Base-by-base conservation (phyloP, 2,888 invertebrate genomes). In the Stratiomys singularior region DNA sequence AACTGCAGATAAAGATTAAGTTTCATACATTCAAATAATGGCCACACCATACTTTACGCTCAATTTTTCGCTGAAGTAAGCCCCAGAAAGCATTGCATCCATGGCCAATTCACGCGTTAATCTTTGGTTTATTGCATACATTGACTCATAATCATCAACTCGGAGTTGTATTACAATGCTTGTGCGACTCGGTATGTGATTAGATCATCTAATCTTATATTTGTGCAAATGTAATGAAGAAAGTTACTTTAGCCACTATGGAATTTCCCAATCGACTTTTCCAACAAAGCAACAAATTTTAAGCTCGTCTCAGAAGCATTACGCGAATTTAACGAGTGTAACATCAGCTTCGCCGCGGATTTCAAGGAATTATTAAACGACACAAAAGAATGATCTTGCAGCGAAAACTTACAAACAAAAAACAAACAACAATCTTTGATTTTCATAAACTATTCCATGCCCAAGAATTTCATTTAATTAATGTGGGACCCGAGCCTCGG, bases 401-500 rank as follows among this genome's bases (percentile, higher is more conserved):
- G 15, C 21, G n/a, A n/a, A n/a, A n/a, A n/a, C n/a, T n/a, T n/a
- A n/a, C 25, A 60, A 60, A 11, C 23, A 13, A 15, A 52, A 7
- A 52, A 52, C 52, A 37, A 52, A 18, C 52, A 52, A 52, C 18
- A 4, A 4, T 52, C 15, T 7, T 60, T 7, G 21, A 2, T 13
- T 64, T 64, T 15, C 64, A 64, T 64, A 64, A 64, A 64, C 28
- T 64, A 15, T 64, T 13, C n/a, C 28, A 28, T n/a, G 64, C 28
- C 28, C 25, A n/a, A 1, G 30, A 64, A n/a, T 30, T 30, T 25
- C 13, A 15, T 30, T 64, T 30, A n/a, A 64, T 64, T 15, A 28
- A 11, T 25, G 64, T 64, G 64, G 18, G 28, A 64, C 13, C 15
- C 13, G 28, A 21, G 64, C 15, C 27, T 64, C 15, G 15, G 13